Conservation (phyloP, 37 sponge, comb jelly and placozoan species). For the Eunapius fragilis region DNA sequence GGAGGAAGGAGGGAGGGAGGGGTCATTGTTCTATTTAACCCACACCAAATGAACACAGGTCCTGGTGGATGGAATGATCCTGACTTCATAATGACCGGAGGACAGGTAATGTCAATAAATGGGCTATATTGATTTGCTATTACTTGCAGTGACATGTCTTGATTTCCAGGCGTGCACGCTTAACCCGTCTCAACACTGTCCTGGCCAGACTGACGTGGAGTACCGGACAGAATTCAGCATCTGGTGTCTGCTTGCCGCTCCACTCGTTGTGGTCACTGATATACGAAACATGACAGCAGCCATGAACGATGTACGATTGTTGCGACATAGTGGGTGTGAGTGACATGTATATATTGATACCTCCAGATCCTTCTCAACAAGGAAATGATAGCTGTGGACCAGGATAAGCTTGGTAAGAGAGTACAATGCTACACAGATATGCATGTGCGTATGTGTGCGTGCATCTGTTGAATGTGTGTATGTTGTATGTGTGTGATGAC, state of each 20-base stretch:
- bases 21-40: background rate
- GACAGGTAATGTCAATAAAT: conserved; percentile 73
- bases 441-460: background rate
- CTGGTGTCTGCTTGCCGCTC: conserved; percentile 73
- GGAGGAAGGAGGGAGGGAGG: background rate
- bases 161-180: background rate
- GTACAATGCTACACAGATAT: background rate
- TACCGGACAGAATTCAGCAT: conserved; percentile 82
- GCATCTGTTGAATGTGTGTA: no score
- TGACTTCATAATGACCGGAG: conserved; percentile 93
- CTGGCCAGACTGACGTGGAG: conserved; percentile 84
- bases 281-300: conserved; percentile 75
- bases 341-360: background rate
- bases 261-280: conserved; percentile 80
- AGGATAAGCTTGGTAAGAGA: conserved; percentile 70
- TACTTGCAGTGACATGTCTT: background rate
- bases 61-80: conserved; percentile 94
- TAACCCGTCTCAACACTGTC: conserved; percentile 49
- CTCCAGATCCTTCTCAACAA: conserved; percentile 70
- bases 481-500: no score
- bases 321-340: background rate
- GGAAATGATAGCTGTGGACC: conserved; percentile 80
- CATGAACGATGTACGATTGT: conserved; percentile 54
- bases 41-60: conserved; percentile 18
- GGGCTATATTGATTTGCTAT: background rate